A percentile compares a stretch with the other conserved stretches of the same genome.
Evolutionary conservation across 1,140 invertebrate genomes (phyloP).

Genomic region (Macrobrachium nipponense): DNA sequence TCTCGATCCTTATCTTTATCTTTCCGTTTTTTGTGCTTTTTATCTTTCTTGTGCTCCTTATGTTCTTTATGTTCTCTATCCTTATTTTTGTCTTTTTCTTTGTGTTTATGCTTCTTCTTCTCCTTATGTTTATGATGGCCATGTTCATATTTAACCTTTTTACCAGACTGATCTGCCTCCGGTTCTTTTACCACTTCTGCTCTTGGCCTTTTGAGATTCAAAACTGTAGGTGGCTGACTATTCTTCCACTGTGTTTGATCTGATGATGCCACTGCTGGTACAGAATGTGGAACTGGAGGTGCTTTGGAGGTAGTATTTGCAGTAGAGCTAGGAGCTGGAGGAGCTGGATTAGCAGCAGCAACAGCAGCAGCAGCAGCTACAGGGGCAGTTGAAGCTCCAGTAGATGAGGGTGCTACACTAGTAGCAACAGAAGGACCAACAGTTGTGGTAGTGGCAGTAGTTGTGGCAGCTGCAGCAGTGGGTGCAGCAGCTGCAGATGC

Average conservation of each 20-base stretch:
- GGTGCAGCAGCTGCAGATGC: constrained; percentile 2
- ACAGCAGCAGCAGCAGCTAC: constrained; percentile 13
- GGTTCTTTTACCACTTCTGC: constrained; percentile 65
- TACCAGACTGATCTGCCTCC: constrained; percentile 69
- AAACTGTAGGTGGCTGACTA: constrained; percentile 5
- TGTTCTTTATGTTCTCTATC: constrained; percentile 70
- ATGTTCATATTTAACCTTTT: constrained; percentile 72
- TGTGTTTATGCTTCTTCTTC: constrained; percentile 73
- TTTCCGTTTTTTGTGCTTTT: constrained; percentile 62
- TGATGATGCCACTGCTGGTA: constrained; percentile 7
- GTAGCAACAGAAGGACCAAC: constrained; percentile 22
- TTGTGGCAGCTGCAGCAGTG: constrained; percentile 14
- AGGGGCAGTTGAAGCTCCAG: background rate
- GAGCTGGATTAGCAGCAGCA: background rate
- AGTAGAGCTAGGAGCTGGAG: constrained; percentile 12
- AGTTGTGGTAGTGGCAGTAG: constrained; percentile 26
- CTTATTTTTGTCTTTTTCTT: constrained; percentile 73
- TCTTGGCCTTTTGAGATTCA: constrained; percentile 2
- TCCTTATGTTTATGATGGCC: constrained; percentile 54
- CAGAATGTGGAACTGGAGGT: constrained; percentile 16
- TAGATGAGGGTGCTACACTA: background rate
- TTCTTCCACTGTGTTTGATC: background rate
- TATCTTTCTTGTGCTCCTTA: constrained; percentile 66
- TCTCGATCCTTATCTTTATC: constrained; percentile 61
- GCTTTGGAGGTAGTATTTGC: background rate